Percentiles rank a stretch among this genome's conserved stretches.
Evolutionary conservation across 2,888 invertebrate genomes (phyloP).

Genomic region (Dioctria linearis): DNA sequence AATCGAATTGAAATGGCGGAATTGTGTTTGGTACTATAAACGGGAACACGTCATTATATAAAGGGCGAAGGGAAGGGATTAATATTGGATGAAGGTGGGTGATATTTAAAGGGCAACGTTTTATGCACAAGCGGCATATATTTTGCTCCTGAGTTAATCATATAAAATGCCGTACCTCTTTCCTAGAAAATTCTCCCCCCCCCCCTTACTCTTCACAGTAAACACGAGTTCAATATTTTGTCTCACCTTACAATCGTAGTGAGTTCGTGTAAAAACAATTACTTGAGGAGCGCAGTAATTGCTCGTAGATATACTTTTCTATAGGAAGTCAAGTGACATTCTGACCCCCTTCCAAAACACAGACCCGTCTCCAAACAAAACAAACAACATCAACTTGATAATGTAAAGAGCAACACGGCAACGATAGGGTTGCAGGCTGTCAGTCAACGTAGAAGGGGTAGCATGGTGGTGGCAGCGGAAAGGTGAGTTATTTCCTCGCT

Average conservation of each 20-base stretch:
- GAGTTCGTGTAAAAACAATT: conserved; percentile 1
- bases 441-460: conserved; percentile 4
- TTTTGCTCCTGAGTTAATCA: neutral
- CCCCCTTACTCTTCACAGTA: neutral
- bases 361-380: conserved; percentile 4
- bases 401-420: conserved; percentile 32
- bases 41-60: too few species aligned
- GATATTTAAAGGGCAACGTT: too few species aligned
- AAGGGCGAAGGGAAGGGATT: conserved; percentile 16
- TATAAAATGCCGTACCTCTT: neutral
- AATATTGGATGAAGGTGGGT: neutral
- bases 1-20: too few species aligned
- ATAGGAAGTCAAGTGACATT: conserved; percentile 26
- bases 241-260: neutral
- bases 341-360: neutral
- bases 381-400: conserved; percentile 49
- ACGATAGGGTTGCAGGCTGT: conserved; percentile 21
- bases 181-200: too few species aligned
- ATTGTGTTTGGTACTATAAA: too few species aligned
- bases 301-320: conserved; percentile 6
- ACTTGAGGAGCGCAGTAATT: conserved; percentile 7
- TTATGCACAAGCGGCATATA: neutral
- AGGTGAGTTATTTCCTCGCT: conserved; percentile 50
- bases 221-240: neutral
- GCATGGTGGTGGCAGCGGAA: neutral